phyloP scores from a whole-genome alignment of 1,140 invertebrate species.

The Araneus ventricosus region DNA sequence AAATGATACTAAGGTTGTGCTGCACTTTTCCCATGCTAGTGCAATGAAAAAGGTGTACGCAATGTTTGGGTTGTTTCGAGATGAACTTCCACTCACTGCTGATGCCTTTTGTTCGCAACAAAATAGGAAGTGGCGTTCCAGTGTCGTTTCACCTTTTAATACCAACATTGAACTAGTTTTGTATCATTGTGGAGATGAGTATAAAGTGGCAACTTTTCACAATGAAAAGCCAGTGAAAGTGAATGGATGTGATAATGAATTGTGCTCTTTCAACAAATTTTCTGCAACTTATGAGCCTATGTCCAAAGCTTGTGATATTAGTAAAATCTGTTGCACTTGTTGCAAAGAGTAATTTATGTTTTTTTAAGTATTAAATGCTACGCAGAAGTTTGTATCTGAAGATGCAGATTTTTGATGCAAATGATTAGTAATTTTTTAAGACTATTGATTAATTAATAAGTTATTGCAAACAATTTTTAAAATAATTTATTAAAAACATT shows the following conservation, averaged over 20 bases:
- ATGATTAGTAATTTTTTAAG: no score
- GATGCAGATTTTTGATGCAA: no score
- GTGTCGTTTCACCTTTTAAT: constrained; percentile 89
- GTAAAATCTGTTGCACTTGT: constrained; percentile 67
- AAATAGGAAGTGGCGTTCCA: constrained; percentile 87
- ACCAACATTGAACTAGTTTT: constrained; percentile 92
- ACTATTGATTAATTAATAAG: no score
- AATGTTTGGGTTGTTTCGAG: constrained; percentile 88
- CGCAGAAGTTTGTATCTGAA: neutral
- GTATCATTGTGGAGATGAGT: constrained; percentile 79
- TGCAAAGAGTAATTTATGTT: neutral
- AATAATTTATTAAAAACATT: no score
- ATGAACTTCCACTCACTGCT: constrained; percentile 84
- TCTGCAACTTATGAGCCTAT: constrained; percentile 56
- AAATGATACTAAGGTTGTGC: constrained; percentile 48
- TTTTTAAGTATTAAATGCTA: neutral
- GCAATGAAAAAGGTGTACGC: constrained; percentile 82
- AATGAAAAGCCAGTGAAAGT: constrained; percentile 73
- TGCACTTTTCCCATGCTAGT: constrained; percentile 76
- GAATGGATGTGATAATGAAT: constrained; percentile 55
- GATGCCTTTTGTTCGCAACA: constrained; percentile 83
- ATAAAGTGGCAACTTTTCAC: constrained; percentile 57
- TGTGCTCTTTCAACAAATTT: constrained; percentile 70
- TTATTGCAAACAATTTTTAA: no score
- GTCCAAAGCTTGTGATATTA: constrained; percentile 66